Base-by-base conservation (phyloP, 2,797 vertebrate genomes). In the Rhadinocentrus ornatus region DNA sequence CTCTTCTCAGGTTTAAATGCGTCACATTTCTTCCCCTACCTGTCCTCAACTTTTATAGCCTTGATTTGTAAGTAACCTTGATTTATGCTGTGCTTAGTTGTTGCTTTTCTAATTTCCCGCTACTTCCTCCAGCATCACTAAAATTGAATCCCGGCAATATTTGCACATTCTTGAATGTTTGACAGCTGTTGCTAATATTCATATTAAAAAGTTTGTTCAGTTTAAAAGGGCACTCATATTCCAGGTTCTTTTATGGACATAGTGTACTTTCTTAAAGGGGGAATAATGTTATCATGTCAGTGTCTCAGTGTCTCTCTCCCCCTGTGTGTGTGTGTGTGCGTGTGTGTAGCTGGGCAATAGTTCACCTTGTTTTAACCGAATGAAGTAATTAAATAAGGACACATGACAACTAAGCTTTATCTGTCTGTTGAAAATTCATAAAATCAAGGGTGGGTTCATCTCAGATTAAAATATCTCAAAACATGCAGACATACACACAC, bases 231-330 rank as follows among this genome's bases (percentile, higher is more conserved):
- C 46, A 3, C 37, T 39, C 13, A 16, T 39, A 4, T 22, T 52
- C 50, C 44, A 26, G 18, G 22, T 44, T 61, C 57, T 53, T 35
- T 71, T 5, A 18, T 76, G 77, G 78, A 64, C 82, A 77, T 72
- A 68, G 50, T 78, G 80, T 75, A 48, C 62, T 76, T 26, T 52
- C 48, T 71, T 69, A 77, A 78, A 79, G 69, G 74, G 69, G 62
- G 10, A 26, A 48, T 53, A 15, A 75, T 73, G 77, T 66, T 62
- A 80, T 83, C 62, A 66, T 62, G 60, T 75, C 35, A 55, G 35
- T 62, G 59, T 65, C 60, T n/a, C n/a, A n/a, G n/a, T n/a, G n/a
- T n/a, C n/a, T n/a, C n/a, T n/a, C n/a, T n/a, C n/a, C n/a, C n/a
- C n/a, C n/a, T 74, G 75, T 80, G 48, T 22, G 46, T 22, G 46